Evolutionary conservation across 2,888 invertebrate species (phyloP).

Genomic region (Aleiodes leptofemur): DNA sequence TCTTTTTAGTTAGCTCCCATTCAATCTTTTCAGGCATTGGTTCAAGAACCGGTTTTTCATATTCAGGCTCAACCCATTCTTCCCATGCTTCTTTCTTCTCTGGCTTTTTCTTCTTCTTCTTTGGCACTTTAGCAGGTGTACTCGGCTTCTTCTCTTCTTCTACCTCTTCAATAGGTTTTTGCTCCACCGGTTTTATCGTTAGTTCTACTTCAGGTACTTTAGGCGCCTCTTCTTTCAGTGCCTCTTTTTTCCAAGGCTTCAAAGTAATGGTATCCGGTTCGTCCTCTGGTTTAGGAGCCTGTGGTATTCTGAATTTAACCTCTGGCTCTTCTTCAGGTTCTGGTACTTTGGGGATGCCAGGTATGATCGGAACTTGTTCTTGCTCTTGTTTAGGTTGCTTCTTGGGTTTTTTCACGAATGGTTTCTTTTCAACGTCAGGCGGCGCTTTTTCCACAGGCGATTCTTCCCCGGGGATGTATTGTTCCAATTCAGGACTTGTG

Average conservation of each 20-base stretch:
- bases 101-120: conserved; percentile 55
- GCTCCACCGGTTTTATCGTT: conserved; percentile 58
- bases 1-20: conserved; percentile 61
- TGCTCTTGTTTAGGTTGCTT: conserved; percentile 66
- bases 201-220: conserved; percentile 52
- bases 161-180: conserved; percentile 70
- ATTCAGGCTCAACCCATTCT: conserved; percentile 72
- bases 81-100: conserved; percentile 62
- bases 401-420: conserved; percentile 62
- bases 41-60: conserved; percentile 71
- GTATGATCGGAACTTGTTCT: conserved; percentile 70
- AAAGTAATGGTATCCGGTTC: conserved; percentile 40
- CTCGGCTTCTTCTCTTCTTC: conserved; percentile 60
- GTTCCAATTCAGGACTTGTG: conserved; percentile 58
- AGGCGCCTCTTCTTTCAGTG: conserved; percentile 58
- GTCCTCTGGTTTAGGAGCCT: conserved; percentile 58
- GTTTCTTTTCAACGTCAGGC: conserved; percentile 58
- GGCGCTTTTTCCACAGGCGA: conserved; percentile 58
- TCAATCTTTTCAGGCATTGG: conserved; percentile 72
- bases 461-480: conserved; percentile 48
- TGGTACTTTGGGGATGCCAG: conserved; percentile 73
- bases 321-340: conserved; percentile 75
- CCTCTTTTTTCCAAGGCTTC: conserved; percentile 60
- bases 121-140: conserved; percentile 37
- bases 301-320: conserved; percentile 72